Conservation (phyloP, 2,113 vertebrate species). For the Cathartes aura region DNA sequence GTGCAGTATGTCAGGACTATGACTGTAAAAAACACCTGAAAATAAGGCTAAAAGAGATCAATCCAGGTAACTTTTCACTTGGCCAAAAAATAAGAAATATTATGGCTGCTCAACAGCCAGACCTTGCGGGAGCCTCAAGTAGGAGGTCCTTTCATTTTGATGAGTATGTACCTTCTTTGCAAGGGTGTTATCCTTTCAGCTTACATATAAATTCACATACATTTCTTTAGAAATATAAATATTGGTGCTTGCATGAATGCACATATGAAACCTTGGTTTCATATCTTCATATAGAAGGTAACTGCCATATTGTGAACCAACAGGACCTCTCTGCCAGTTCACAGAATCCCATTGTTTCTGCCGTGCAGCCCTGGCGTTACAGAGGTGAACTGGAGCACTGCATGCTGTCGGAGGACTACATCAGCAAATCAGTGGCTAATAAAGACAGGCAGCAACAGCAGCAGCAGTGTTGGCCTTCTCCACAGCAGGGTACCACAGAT, state of each 20-base stretch:
- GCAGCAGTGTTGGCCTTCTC: conserved; percentile 63
- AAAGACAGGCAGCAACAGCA: conserved; percentile 68
- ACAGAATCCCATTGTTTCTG: neutral
- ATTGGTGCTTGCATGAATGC: neutral
- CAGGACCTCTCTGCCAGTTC: neutral
- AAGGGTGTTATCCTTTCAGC: neutral
- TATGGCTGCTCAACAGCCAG: neutral
- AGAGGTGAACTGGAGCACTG: neutral
- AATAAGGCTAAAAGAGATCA: neutral
- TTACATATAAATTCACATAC: neutral
- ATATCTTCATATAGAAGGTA: accelerated
- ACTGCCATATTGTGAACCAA: neutral
- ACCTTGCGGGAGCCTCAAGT: neutral
- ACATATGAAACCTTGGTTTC: neutral
- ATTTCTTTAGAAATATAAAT: neutral
- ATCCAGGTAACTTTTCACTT: neutral
- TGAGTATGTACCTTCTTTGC: neutral
- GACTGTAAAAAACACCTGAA: neutral
- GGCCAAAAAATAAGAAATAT: neutral
- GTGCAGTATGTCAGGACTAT: neutral
- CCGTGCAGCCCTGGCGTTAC: accelerated
- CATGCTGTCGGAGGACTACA: neutral
- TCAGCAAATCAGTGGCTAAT: conserved; percentile 51
- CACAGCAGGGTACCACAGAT: conserved; percentile 73
- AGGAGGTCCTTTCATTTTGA: neutral